Conservation (phyloP, 2,888 invertebrate species). For the Halocaridina rubra region DNA sequence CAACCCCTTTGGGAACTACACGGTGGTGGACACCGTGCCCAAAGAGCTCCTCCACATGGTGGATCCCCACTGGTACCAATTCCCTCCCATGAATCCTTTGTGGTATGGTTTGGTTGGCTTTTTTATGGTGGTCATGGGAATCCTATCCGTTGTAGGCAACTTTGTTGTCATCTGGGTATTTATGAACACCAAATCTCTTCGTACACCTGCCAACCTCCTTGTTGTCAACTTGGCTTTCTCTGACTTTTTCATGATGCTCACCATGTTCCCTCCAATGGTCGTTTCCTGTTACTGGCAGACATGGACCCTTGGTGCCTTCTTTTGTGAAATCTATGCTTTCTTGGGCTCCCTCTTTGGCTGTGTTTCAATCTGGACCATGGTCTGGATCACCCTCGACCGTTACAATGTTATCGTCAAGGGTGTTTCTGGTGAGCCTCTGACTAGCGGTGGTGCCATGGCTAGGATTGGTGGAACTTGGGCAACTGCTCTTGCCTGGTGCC, state of each 20-base stretch:
- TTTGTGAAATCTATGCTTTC: constrained; percentile 69
- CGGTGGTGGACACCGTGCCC: constrained; percentile 62
- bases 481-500: constrained; percentile 67
- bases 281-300: constrained; percentile 68
- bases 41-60: constrained; percentile 65
- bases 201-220: constrained; percentile 68
- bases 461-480: constrained; percentile 65
- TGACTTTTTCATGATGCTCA: constrained; percentile 66
- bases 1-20: constrained; percentile 59
- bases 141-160: constrained; percentile 62
- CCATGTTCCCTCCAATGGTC: constrained; percentile 66
- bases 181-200: constrained; percentile 67
- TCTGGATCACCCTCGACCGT: constrained; percentile 69
- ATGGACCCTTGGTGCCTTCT: constrained; percentile 67
- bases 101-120: constrained; percentile 63
- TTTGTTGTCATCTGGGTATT: constrained; percentile 62
- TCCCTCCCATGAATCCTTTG: constrained; percentile 65
- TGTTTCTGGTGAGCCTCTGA: constrained; percentile 64
- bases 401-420: constrained; percentile 69
- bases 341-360: constrained; percentile 69
- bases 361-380: constrained; percentile 69
- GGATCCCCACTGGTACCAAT: constrained; percentile 66
- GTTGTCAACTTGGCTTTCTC: constrained; percentile 68
- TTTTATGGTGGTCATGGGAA: constrained; percentile 47
- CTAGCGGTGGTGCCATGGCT: constrained; percentile 35